These are phyloP conservation scores for Tethea ocularis DNA, from an alignment of 2,888 invertebrate genomes.

Conservation along the genomic window DNA sequence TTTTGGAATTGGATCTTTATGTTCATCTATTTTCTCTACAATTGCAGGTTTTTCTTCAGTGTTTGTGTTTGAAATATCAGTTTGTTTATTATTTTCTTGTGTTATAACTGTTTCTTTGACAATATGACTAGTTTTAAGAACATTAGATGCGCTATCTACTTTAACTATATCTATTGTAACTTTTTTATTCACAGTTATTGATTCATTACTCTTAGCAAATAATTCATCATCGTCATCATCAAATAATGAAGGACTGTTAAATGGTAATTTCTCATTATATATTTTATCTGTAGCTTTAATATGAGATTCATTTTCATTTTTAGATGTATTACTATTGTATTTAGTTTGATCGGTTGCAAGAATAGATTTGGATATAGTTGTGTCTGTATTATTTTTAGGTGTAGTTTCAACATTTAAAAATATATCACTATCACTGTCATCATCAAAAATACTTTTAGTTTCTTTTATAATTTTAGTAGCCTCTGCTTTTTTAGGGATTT, in stretches of 20 bases:
- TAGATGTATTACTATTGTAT: neutral
- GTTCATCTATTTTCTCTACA: conserved; percentile 11
- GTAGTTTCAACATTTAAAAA: conserved; percentile 36
- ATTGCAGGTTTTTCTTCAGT: conserved; percentile 6
- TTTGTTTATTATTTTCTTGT: conserved; percentile 3
- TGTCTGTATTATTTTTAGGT: neutral
- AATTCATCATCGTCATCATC: conserved; percentile 56
- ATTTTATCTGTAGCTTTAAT: conserved; percentile 14
- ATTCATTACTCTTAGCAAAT: conserved; percentile 26
- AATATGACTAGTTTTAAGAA: conserved; percentile 13
- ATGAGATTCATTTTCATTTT: conserved; percentile 11
- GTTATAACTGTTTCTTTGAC: neutral
- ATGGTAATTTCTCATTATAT: conserved; percentile 20
- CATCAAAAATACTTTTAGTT: conserved; percentile 50
- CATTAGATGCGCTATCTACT: conserved; percentile 10
- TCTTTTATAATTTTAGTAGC: conserved; percentile 13
- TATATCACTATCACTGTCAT: conserved; percentile 54
- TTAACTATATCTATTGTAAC: conserved; percentile 9
- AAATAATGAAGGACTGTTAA: conserved; percentile 51
- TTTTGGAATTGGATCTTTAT: neutral
- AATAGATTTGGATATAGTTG: neutral
- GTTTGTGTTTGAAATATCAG: neutral
- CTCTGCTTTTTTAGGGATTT: neutral
- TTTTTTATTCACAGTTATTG: conserved; percentile 8
- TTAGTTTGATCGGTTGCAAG: neutral